Base-by-base conservation (phyloP, 2,888 invertebrate genomes). In the Encarsia formosa region DNA sequence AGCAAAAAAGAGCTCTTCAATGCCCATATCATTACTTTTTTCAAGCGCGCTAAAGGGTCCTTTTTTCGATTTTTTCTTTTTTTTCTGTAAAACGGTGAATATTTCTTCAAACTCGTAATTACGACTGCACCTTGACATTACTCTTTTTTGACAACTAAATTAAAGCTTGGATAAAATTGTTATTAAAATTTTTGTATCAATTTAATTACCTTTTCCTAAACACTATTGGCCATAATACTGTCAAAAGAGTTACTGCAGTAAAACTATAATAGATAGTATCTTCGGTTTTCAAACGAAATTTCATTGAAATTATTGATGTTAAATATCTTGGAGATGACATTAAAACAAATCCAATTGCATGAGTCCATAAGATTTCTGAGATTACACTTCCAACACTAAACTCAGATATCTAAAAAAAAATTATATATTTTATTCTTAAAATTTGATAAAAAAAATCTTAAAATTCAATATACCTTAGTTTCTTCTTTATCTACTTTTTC, bases 231-330 rank as follows among this genome's bases (percentile, higher is more conserved):
- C 64, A 61, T 1, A 63, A 34, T 39, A 72, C 45, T 16, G 68
- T 66, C 6, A 69, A 34, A 32, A 62, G 2, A 24, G 67, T 65
- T 16, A 65, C 64, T 2, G 49, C 13, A 2, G 59, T 51, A 31
- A 71, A 70, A 41, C 66, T 64, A 47, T 60, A 65, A 43, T 66
- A 84, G 4, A 88, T 76, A 0, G 83, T 79, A 37, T 78, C 69
- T 59, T 87, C 85, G 0, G 87, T 82, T 2, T 77, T 75, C 18
- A 76, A 67, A 4, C 75, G 64, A 46, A 74, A 73, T 55, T 76
- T 76, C 52, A 71, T 64, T 3, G 75, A 68, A 15, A 83, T 71
- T 5, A 74, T 31, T 31, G 63, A 58, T 8, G 75, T 70, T 13
- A 76, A 58, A 41, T 68, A 59, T 58, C 67, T 66, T 2, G 79